Evolutionary conservation across 2,797 vertebrate genomes (phyloP).

Genomic region (Aldrovandia affinis): DNA sequence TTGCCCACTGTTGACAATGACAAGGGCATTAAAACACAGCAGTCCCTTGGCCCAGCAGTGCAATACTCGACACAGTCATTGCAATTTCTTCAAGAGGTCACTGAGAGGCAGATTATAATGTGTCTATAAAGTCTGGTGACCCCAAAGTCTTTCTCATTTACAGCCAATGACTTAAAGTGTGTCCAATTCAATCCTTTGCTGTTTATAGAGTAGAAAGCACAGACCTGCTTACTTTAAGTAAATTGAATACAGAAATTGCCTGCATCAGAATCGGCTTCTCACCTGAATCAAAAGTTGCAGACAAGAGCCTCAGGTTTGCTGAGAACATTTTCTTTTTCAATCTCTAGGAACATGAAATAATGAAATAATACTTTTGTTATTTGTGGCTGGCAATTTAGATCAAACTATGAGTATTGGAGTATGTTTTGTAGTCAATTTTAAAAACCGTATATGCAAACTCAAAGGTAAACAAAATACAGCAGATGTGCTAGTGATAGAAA

Average conservation of each 20-base stretch:
- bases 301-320: neutral
- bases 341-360: neutral
- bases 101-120: conserved; percentile 54
- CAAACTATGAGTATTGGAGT: too few relatives aligned
- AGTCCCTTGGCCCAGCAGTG: conserved; percentile 26
- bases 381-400: neutral
- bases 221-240: conserved; percentile 54
- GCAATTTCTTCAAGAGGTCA: conserved; percentile 40
- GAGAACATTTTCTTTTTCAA: neutral
- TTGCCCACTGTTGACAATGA: conserved; percentile 26
- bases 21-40: conserved; percentile 14
- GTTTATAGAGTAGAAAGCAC: conserved; percentile 63
- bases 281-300: conserved; percentile 34
- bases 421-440: too few relatives aligned
- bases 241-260: conserved; percentile 48
- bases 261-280: conserved; percentile 45
- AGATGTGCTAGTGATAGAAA: too few relatives aligned
- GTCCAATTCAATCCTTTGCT: conserved; percentile 65
- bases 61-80: conserved; percentile 41
- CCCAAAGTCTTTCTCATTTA: conserved; percentile 67
- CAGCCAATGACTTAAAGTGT: conserved; percentile 69
- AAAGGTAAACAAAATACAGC: too few relatives aligned
- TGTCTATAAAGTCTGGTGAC: conserved; percentile 67
- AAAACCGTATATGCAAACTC: too few relatives aligned
- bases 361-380: neutral